Base-by-base conservation (phyloP, 2,113 vertebrate genomes). In the Bungarus multicinctus region DNA sequence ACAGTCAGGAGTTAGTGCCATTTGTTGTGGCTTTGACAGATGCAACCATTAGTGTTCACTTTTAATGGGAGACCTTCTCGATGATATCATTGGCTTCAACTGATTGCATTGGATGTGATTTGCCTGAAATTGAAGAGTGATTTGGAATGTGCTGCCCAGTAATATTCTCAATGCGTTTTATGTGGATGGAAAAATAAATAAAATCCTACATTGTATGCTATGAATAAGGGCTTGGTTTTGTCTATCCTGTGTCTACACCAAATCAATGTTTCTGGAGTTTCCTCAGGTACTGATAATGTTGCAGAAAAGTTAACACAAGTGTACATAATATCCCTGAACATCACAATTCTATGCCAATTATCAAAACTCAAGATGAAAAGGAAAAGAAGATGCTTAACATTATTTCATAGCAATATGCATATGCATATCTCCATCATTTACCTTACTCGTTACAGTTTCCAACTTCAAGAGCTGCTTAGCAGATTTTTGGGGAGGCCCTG, bases 1-100 rank as follows among this genome's bases (percentile, higher is more conserved):
- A 27, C 3, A 11, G 9, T 0, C 25, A 69, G 4, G 0, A 8
- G 2, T 81, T 39, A 7, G 0, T 8, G n/a, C 34, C 16, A 7
- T 2, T 39, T 81, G 69, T 81, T 81, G 69, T 81, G 69, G 6
- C 69, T 39, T 0, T 22, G 69, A 81, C 69, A 39, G 2, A 39
- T 81, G 69, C 69, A 81, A 81, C 69, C n/a, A 16, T 20, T 74
- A 74, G 69, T 8, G n/a, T 74, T 74, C 69, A 39, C 16, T 74
- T 39, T 74, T 6, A 74, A 34, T 16, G 34, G 34, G 6, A 81
- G n/a, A 39, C 34, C 34, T 39, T 39, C n/a, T 81, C n/a, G 7
- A 81, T 81, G n/a, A 22, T 6, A 20, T 81, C 34, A 39, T 81
- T 39, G 69, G 69, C n/a, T 5, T 81, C 16, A 18, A 20, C 14